phyloP scores from a whole-genome alignment of 2,797 vertebrate species.

The Hapalemur alaotrensis region DNA sequence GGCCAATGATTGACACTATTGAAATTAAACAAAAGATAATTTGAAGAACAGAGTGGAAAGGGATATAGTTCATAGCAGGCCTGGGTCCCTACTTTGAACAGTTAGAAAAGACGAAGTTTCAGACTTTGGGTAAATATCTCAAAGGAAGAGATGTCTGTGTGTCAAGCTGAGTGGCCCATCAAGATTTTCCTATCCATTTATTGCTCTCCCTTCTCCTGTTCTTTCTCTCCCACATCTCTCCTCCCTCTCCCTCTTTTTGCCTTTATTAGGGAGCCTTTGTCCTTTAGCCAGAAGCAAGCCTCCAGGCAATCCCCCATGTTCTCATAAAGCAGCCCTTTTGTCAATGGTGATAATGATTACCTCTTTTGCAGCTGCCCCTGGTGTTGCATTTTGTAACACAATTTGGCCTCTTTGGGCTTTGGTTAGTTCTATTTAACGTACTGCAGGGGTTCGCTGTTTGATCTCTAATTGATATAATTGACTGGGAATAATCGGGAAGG shows the following conservation, averaged over 20 bases:
- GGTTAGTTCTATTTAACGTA: slow-evolving; percentile 88
- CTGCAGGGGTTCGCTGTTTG: slow-evolving; percentile 89
- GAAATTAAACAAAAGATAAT: not conserved
- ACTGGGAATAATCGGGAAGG: slow-evolving; percentile 88
- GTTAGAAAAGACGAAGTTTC: not conserved
- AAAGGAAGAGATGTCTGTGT: not conserved
- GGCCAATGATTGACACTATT: not conserved
- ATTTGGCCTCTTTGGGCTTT: slow-evolving; percentile 88
- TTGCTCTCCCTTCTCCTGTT: not conserved
- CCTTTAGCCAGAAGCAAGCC: slow-evolving; percentile 85
- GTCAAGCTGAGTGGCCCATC: not conserved
- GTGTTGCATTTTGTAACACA: slow-evolving; percentile 89
- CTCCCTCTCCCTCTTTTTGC: not conserved
- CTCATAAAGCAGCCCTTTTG: slow-evolving; percentile 90
- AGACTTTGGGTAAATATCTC: not conserved
- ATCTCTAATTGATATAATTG: slow-evolving; percentile 92
- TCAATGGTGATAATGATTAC: slow-evolving; percentile 87
- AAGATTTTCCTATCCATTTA: not conserved
- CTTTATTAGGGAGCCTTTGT: slow-evolving; percentile 82
- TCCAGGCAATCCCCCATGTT: slow-evolving; percentile 85
- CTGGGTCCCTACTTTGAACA: not conserved
- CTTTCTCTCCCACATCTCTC: not conserved
- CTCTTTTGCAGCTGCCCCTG: slow-evolving; percentile 87
- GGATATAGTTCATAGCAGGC: not conserved
- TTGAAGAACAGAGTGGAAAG: not conserved